Conservation (phyloP, 2,113 vertebrate genomes). For the Semnornis frantzii region DNA sequence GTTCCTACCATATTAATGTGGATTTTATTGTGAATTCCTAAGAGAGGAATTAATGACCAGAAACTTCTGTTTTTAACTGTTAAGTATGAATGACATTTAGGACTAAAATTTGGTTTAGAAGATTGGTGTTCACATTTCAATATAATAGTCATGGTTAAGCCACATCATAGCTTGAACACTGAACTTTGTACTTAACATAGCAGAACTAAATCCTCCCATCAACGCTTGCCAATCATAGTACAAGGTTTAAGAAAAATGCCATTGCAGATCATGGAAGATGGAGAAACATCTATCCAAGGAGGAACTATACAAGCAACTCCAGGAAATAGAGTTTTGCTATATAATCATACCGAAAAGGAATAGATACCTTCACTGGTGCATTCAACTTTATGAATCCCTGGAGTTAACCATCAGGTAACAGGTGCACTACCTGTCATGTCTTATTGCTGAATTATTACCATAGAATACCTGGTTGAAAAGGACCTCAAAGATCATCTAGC, state of each 20-base stretch:
- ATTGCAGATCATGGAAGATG: not conserved
- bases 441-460: slow-evolving; percentile 42
- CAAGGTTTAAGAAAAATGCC: not conserved
- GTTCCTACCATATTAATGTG: not conserved
- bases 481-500: not conserved
- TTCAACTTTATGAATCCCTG: slow-evolving; percentile 26
- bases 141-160: not conserved
- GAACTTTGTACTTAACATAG: not conserved
- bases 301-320: not conserved
- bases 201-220: not conserved
- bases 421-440: not conserved
- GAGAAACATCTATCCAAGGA: slow-evolving; percentile 20
- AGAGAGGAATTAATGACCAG: not conserved
- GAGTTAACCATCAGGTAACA: slow-evolving; percentile 3
- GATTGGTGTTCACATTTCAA: not conserved
- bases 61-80: not conserved
- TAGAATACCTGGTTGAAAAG: not conserved
- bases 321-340: slow-evolving; percentile 17
- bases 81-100: not conserved
- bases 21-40: not conserved
- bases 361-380: not conserved
- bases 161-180: not conserved
- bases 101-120: not conserved
- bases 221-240: not conserved
- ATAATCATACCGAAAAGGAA: slow-evolving; percentile 47